Base-by-base conservation (phyloP, 2,113 vertebrate species). In the Larimichthys crocea region DNA sequence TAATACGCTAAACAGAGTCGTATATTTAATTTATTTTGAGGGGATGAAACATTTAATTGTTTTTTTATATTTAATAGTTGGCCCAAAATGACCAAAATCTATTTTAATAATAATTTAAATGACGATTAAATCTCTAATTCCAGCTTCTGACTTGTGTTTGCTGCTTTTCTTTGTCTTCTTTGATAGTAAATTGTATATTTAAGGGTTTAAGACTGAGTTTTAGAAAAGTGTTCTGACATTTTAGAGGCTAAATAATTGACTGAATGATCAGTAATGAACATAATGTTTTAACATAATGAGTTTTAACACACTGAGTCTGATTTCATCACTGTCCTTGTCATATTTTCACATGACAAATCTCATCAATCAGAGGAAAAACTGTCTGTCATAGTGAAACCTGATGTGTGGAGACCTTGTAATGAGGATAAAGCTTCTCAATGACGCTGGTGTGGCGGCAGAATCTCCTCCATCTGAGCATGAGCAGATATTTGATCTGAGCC, bases 391-490 rank as follows among this genome's bases (percentile, higher is more conserved):
- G 17, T 49, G 10, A 56, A 24, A 29, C 50, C 9, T 15, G 35
- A 35, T 8, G 35, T 35, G 35, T 49, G 55, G 50, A 83, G 92
- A 96, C 95, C 92, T 96, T 94, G 83, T 93, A 96, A 50, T 94
- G 74, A 77, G 92, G 93, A 90, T 95, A 94, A 76, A 96, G 89
- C 35, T 93, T 90, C 68, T 95, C 93, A 79, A 91, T 88, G 74
- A 92, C n/a, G 15, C 76, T 29, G 63, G 85, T 69, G 77, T 94
- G 92, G 17, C 63, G 82, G 64, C 88, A 90, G 67, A 94, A 94
- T 71, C 94, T 92, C 87, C 94, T 95, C 95, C 95, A 96, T 73
- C 94, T 94, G 70, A 96, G 88, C 92, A 93, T 89, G 46, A 95
- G 87, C 52, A 82, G 86, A 70, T 92, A 91, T 84, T 91, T 94